Evolutionary conservation across 2,797 vertebrate genomes (phyloP), one percentile per base, ranked within the genome.

Genomic region (Lepilemur ruficaudatus): DNA sequence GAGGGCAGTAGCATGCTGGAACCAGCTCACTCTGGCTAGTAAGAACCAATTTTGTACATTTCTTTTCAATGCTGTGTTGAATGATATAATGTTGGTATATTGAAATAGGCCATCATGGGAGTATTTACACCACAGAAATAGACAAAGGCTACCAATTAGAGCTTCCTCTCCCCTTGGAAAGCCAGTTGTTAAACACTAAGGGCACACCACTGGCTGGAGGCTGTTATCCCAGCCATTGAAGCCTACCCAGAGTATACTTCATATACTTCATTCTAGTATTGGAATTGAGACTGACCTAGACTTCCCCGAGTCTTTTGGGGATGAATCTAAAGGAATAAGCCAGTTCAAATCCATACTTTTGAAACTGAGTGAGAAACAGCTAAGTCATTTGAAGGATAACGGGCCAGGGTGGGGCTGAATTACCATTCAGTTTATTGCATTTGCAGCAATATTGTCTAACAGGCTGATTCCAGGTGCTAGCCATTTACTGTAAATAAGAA

Each of bases 391-490:
- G 65, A 96, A 96, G 87, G 65, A 95, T 93, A 38, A 94, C 96
- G 70, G 92, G 65, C 80, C 41, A 90, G 59, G 43, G 82, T 97
- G 55, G 55, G 59, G 48, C 81, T 97, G 90, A 94, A 95, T 97
- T 96, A 55, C 20, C 46, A 61, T 95, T 97, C 63, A 94, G 46
- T 95, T 96, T 92, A 75, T 93, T 93, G 41, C 81, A 72, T 93
- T 96, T 61, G 32, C 7, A 89, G 59, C 55, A 93, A 25, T 95
- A 67, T 97, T 96, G 52, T 89, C 50, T 94, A 91, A 86, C 61
- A 67, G 86, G 80, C 63, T 50, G 57, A 92, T 96, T 97, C 91
- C 97, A 98, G 97, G 96, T 98, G 96, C 70, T 97, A 96, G 94
- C 48, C 94, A 96, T 96, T 97, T 96, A 91, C 73, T 97, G 59